Percentiles rank a stretch among this genome's conserved stretches.
Evolutionary conservation across 2,113 vertebrate genomes (phyloP).

Genomic region (Urocynchramus pylzowi): DNA sequence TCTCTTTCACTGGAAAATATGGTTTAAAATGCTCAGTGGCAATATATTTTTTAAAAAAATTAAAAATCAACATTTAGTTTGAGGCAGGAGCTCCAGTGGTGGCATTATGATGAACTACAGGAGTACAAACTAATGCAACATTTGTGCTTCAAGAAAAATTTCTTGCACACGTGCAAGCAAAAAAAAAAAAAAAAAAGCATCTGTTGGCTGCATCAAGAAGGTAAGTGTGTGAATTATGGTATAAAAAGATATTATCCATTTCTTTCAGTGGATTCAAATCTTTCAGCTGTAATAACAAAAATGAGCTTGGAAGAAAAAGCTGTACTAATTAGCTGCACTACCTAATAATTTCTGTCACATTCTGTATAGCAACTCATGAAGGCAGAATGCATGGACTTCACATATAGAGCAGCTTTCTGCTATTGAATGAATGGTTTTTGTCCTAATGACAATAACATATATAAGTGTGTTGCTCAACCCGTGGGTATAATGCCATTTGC

Average conservation of each 20-base stretch:
- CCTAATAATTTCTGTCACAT: constrained; percentile 53
- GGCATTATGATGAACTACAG: not conserved
- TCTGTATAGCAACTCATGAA: constrained; percentile 10
- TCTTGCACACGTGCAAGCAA: constrained; percentile 25
- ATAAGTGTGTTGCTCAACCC: not conserved
- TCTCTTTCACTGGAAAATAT: not conserved
- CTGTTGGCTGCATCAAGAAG: constrained; percentile 54
- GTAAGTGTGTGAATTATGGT: constrained; percentile 57
- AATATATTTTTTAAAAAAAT: not conserved
- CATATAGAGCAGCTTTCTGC: not conserved
- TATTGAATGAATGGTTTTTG: not conserved
- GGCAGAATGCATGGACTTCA: constrained; percentile 2
- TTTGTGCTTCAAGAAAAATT: constrained; percentile 66
- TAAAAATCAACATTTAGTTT: constrained; percentile 1
- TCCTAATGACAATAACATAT: not conserved
- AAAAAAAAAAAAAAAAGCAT: constrained; percentile 53
- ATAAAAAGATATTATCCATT: constrained; percentile 55
- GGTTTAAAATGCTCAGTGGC: not conserved
- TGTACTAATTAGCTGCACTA: constrained; percentile 47
- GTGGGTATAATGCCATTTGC: not conserved
- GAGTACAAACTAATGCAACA: not conserved
- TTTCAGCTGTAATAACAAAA: constrained; percentile 55
- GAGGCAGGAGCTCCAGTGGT: not conserved
- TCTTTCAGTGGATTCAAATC: constrained; percentile 60
- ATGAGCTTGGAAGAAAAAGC: constrained; percentile 40